Evolutionary conservation across 2,888 invertebrate species (phyloP).

Genomic region (Melinaea marsaeus): DNA sequence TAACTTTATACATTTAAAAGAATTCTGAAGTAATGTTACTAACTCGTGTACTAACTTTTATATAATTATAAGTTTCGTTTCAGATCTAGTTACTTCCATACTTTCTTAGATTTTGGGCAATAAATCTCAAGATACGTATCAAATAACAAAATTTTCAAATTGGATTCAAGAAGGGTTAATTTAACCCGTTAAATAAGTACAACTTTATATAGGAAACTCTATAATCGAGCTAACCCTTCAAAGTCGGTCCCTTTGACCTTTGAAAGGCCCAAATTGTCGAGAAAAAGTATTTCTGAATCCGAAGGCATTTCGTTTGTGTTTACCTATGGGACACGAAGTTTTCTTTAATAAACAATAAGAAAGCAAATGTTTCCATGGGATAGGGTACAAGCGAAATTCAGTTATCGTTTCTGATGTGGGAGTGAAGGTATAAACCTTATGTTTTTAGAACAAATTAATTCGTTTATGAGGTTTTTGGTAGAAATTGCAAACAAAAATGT

Average conservation of each 20-base stretch:
- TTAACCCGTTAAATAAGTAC: conserved; percentile 16
- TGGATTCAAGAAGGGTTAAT: conserved; percentile 16
- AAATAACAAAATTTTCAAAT: conserved; percentile 9
- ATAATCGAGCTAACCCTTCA: conserved; percentile 19
- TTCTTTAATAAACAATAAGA: conserved; percentile 62
- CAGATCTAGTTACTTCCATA: background rate
- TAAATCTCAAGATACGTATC: conserved; percentile 4
- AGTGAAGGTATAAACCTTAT: too few species aligned
- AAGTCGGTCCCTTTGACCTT: conserved; percentile 19
- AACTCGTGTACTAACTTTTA: too few species aligned
- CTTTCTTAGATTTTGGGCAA: background rate
- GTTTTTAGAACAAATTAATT: too few species aligned
- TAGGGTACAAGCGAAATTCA: conserved; percentile 14
- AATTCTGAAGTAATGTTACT: too few species aligned
- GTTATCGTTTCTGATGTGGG: background rate
- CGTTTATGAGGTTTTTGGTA: too few species aligned
- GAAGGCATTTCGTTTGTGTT: conserved; percentile 29
- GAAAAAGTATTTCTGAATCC: conserved; percentile 24
- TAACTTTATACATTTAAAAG: too few species aligned
- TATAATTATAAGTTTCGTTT: too few species aligned
- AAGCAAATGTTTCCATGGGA: conserved; percentile 30
- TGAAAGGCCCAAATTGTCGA: conserved; percentile 19
- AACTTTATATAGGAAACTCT: conserved; percentile 14
- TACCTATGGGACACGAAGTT: conserved; percentile 38
- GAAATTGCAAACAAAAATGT: too few species aligned